phyloP scores from a whole-genome alignment of 2,113 vertebrate species.

The Mandrillus leucophaeus region DNA sequence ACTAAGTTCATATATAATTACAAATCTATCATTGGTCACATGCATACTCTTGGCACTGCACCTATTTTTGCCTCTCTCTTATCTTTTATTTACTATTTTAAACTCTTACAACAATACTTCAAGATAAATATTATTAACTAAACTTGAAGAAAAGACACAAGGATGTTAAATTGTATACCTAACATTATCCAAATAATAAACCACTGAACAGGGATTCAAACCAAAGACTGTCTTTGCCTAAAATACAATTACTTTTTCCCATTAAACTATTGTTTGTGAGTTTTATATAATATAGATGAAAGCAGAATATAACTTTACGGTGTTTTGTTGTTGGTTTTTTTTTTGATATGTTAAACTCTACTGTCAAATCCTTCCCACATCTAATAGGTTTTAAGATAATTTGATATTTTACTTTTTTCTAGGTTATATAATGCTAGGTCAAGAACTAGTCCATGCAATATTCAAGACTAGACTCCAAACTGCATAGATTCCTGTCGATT shows the following conservation, averaged over 20 bases:
- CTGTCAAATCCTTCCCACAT: not conserved
- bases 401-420: slow-evolving; percentile 52
- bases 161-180: not conserved
- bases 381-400: slow-evolving; percentile 59
- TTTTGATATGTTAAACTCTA: slow-evolving; percentile 44
- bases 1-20: not conserved
- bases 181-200: not conserved
- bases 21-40: not conserved
- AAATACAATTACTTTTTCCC: not conserved
- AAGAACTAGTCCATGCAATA: slow-evolving; percentile 30
- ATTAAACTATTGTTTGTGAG: not conserved
- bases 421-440: not conserved
- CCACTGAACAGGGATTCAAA: not conserved
- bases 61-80: not conserved
- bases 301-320: not conserved
- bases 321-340: not conserved
- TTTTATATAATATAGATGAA: slow-evolving; percentile 23
- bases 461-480: slow-evolving; percentile 28
- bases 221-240: not conserved
- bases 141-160: not conserved
- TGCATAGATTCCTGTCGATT: slow-evolving; percentile 67
- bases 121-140: not conserved
- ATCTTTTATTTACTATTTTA: not conserved
- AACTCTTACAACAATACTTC: not conserved
- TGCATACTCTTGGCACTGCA: not conserved